Conservation (phyloP, 1,140 invertebrate genomes). For the Drosophila sp. region DNA sequence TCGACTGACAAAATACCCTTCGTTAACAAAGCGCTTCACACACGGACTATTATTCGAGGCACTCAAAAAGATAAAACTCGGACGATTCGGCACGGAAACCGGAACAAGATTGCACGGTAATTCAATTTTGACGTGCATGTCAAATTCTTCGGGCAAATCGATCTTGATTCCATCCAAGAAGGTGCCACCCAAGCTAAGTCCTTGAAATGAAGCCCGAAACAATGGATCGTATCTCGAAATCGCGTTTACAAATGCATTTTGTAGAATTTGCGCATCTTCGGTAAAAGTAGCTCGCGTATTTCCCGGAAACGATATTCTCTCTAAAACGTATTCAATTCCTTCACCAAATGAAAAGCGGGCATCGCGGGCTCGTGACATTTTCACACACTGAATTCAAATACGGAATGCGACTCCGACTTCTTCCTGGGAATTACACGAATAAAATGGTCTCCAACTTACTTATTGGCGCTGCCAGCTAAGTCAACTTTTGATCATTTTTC, state of each 20-base stretch:
- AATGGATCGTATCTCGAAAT: conserved; percentile 36
- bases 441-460: neutral
- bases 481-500: too few species aligned
- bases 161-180: conserved; percentile 36
- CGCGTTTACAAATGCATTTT: conserved; percentile 34
- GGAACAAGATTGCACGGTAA: conserved; percentile 22
- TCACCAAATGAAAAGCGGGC: conserved; percentile 18
- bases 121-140: conserved; percentile 41
- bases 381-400: neutral
- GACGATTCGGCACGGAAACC: neutral
- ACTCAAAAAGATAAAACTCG: conserved; percentile 28
- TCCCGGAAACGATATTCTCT: conserved; percentile 18
- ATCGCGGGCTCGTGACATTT: neutral
- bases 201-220: conserved; percentile 36
- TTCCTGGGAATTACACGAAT: conserved; percentile 13
- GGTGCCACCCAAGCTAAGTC: conserved; percentile 53
- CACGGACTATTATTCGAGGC: conserved; percentile 3
- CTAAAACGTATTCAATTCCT: conserved; percentile 46
- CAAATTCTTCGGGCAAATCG: conserved; percentile 56
- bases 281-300: conserved; percentile 20
- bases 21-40: neutral
- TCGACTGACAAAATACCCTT: conserved; percentile 40
- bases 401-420: neutral
- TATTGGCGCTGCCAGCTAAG: neutral
- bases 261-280: conserved; percentile 44